phyloP scores from a whole-genome alignment of 2,113 vertebrate species.

The Collichthys lucidus region DNA sequence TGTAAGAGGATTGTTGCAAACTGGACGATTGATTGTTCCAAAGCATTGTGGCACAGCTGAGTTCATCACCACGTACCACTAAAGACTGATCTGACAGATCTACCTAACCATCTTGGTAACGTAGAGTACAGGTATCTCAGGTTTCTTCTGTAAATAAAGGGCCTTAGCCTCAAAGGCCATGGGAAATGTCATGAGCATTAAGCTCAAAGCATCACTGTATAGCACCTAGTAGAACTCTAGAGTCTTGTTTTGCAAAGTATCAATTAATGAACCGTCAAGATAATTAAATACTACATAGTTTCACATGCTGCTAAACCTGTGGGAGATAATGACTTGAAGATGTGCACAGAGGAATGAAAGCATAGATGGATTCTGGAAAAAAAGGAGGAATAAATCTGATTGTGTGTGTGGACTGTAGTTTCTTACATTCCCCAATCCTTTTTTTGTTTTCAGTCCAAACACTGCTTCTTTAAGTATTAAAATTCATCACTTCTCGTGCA shows the following conservation, averaged over 20 bases:
- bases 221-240: not conserved
- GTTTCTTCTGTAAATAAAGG: too few species aligned
- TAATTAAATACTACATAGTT: not conserved
- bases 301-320: not conserved
- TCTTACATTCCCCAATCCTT: too few species aligned
- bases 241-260: not conserved
- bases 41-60: slow-evolving; percentile 7
- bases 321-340: not conserved
- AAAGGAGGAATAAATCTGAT: not conserved
- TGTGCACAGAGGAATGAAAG: not conserved
- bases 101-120: too few species aligned
- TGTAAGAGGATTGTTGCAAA: not conserved
- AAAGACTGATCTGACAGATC: not conserved
- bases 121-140: too few species aligned
- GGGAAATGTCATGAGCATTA: not conserved
- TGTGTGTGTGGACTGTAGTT: too few species aligned
- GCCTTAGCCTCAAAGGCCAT: too few species aligned
- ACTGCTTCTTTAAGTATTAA: not conserved
- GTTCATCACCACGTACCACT: not conserved
- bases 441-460: not conserved
- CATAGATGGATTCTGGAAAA: not conserved
- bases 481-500: slow-evolving; percentile 1
- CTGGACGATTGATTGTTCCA: slow-evolving; percentile 23
- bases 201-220: not conserved
- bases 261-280: not conserved